Evolutionary conservation across 2,113 vertebrate genomes (phyloP).

Genomic region (Cygnus buccinator): DNA sequence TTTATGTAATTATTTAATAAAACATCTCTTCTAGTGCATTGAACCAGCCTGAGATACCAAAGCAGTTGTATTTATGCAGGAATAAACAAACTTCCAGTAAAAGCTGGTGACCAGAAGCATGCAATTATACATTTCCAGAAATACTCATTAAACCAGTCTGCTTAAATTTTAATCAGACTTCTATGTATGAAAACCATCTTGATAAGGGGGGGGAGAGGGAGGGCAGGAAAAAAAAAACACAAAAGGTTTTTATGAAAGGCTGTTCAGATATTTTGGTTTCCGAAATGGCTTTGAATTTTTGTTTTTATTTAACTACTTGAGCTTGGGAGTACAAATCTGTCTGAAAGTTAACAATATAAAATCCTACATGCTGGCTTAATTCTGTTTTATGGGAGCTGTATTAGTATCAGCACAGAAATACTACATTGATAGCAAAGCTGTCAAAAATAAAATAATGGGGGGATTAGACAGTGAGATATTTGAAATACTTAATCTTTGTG

Average conservation of each 20-base stretch:
- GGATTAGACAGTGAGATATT: background rate
- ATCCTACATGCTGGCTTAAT: background rate
- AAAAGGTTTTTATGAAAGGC: background rate
- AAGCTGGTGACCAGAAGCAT: slow-evolving; percentile 64
- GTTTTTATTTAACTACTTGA: background rate
- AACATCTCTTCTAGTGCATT: slow-evolving; percentile 3
- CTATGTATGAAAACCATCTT: background rate
- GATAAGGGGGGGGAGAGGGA: background rate
- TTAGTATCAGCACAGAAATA: background rate
- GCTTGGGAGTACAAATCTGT: background rate
- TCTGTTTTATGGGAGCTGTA: background rate
- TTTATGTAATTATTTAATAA: slow-evolving; percentile 45
- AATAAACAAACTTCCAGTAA: slow-evolving; percentile 72
- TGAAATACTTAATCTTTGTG: background rate
- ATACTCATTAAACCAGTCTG: slow-evolving; percentile 62
- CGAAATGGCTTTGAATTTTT: background rate
- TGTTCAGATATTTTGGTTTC: background rate
- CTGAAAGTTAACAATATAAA: background rate
- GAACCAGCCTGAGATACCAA: slow-evolving; percentile 54
- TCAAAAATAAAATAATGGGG: background rate
- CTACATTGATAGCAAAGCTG: background rate
- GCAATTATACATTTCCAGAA: slow-evolving; percentile 60
- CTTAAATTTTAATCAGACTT: slow-evolving; percentile 68
- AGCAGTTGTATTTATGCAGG: slow-evolving; percentile 62
- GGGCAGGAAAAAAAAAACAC: background rate